phyloP scores from a whole-genome alignment of 1,140 invertebrate species.

The Caligus rogercresseyi region DNA sequence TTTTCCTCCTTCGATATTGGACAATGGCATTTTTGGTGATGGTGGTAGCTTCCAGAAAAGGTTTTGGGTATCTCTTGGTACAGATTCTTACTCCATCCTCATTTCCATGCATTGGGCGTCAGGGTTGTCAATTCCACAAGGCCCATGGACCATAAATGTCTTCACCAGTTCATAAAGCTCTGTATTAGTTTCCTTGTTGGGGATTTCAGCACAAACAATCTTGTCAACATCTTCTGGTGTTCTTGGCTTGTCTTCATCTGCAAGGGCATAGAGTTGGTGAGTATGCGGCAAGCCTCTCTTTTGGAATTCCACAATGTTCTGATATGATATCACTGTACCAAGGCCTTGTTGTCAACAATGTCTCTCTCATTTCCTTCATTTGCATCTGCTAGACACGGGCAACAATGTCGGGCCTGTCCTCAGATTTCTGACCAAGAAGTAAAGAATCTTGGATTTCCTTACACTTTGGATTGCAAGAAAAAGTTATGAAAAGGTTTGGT shows the following conservation, averaged over 20 bases:
- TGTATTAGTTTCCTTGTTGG: constrained; percentile 31
- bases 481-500: constrained; percentile 23
- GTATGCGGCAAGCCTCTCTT: constrained; percentile 29
- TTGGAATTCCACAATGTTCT: constrained; percentile 26
- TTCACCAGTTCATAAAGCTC: constrained; percentile 29
- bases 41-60: too few species aligned
- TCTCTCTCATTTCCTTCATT: constrained; percentile 22
- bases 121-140: constrained; percentile 24
- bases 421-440: constrained; percentile 15
- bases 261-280: constrained; percentile 26
- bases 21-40: too few species aligned
- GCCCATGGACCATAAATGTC: constrained; percentile 30
- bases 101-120: too few species aligned
- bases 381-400: constrained; percentile 22
- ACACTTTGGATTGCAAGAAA: constrained; percentile 27
- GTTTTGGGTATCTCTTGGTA: background rate
- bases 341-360: constrained; percentile 22
- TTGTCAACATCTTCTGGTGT: constrained; percentile 23
- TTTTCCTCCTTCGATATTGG: too few species aligned
- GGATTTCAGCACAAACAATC: constrained; percentile 34
- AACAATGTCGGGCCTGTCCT: constrained; percentile 24
- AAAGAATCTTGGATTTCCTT: constrained; percentile 25
- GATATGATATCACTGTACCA: constrained; percentile 22
- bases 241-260: constrained; percentile 22
- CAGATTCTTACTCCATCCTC: background rate